Base-by-base conservation (phyloP, 2,113 vertebrate species). In the Rattus norvegicus region DNA sequence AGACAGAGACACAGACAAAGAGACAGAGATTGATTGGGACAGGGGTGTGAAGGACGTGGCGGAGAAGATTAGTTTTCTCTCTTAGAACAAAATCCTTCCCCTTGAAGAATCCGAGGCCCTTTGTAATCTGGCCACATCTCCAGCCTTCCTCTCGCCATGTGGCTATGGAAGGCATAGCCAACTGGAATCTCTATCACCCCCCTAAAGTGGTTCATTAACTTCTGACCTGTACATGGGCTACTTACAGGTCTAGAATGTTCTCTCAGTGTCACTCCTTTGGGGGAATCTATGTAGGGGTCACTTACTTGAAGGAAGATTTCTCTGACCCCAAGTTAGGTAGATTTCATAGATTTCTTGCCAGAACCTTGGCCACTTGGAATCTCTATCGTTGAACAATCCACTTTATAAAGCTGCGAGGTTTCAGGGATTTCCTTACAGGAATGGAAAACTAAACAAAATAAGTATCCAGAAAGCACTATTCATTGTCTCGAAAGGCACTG, bases 1-100 rank as follows among this genome's bases (percentile, higher is more conserved):
- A 5, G 3, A 33, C 6, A 77, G 1, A 59, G 20, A 59, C 0
- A 61, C 0, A 39, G 6, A 63, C 2, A 39, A 24, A 63, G 0
- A 49, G 75, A 52, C 5, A 30, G 5, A 47, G 39, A 67, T 13
- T 30, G 65, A 67, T 67, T 30, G 28, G 30, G 67, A 69, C 67
- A 33, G 67, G 61, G 22, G 5, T 33, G 67, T 5, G 30, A 63
- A 8, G 67, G 5, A 33, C 13, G 1, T 1, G 14, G 11, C 24
- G 11, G 10, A 30, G 30, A 30, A 13, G 30, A 14, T 9, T 33
- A 80, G 36, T 52, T 24, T 24, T 92, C 49, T 52, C 59, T 47
- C 19, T 92, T 49, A 56, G n/a, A 87, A 75, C 33, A 47, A 86
- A 90, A 75, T 20, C 30, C 19, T 43, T 47, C 84, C 76, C 61